Percentiles rank a stretch among this genome's conserved stretches.
These are phyloP conservation scores for Kryptolebias marmoratus DNA, from an alignment of 2,113 vertebrate species.

Conservation along the genomic window DNA sequence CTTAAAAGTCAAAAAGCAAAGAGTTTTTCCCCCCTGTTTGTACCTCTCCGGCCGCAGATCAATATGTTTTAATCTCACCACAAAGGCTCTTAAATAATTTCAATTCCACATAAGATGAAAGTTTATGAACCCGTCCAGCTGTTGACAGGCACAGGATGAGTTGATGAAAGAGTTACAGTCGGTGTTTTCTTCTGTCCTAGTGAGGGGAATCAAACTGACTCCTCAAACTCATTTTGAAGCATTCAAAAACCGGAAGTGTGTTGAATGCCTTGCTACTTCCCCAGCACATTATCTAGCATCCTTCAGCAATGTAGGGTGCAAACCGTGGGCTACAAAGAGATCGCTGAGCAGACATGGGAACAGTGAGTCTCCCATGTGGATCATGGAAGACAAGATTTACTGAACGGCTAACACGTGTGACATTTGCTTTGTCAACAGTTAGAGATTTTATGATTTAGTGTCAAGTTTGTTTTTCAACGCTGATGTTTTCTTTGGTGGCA, in stretches of 20 bases:
- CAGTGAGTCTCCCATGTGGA: slow-evolving; percentile 32
- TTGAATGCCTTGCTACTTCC: slow-evolving; percentile 48
- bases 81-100: slow-evolving; percentile 71
- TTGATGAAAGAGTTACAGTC: slow-evolving; percentile 22
- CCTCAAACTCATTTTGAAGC: slow-evolving; percentile 40
- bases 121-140: slow-evolving; percentile 31
- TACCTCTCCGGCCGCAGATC: slow-evolving; percentile 68
- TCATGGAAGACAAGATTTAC: slow-evolving; percentile 40
- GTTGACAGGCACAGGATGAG: slow-evolving; percentile 26
- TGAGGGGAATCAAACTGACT: slow-evolving; percentile 21
- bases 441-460: slow-evolving; percentile 55
- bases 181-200: slow-evolving; percentile 20
- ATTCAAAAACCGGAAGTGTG: slow-evolving; percentile 39
- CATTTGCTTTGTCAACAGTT: slow-evolving; percentile 72
- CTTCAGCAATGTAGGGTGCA: slow-evolving; percentile 53
- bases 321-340: slow-evolving; percentile 38
- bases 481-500: slow-evolving; percentile 60
- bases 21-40: slow-evolving; percentile 54
- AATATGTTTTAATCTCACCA: slow-evolving; percentile 79
- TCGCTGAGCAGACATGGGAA: slow-evolving; percentile 30
- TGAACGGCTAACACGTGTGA: slow-evolving; percentile 58
- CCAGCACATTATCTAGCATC: slow-evolving; percentile 54
- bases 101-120: slow-evolving; percentile 50
- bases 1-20: slow-evolving; percentile 77
- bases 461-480: slow-evolving; percentile 42